phyloP scores from a whole-genome alignment of 2,113 vertebrate species.

The Nibea coibor region DNA sequence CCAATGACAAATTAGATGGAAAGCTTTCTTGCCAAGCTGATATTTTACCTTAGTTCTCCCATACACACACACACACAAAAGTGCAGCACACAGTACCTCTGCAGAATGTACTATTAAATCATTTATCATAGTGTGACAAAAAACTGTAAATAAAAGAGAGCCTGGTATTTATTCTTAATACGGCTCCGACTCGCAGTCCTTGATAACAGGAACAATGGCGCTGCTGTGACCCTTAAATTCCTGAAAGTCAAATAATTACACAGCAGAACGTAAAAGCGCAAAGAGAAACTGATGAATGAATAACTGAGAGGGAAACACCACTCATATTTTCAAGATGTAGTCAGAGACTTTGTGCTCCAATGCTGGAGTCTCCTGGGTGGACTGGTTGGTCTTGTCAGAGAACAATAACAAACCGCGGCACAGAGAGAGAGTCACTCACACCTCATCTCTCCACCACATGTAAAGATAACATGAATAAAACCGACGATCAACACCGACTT shows the following conservation, averaged over 20 bases:
- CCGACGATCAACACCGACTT: no score
- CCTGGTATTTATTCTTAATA: neutral
- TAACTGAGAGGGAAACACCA: neutral
- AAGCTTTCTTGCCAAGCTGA: slow-evolving; percentile 36
- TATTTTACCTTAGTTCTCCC: slow-evolving; percentile 21
- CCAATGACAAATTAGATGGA: slow-evolving; percentile 55
- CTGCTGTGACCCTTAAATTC: slow-evolving; percentile 19
- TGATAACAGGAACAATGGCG: slow-evolving; percentile 54
- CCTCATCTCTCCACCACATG: neutral
- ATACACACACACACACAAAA: slow-evolving; percentile 8
- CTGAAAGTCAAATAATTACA: slow-evolving; percentile 32
- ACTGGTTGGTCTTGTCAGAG: neutral
- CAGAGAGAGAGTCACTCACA: neutral
- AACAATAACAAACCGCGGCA: neutral
- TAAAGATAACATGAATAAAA: no score
- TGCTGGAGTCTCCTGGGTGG: slow-evolving; percentile 47
- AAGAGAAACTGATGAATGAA: neutral
- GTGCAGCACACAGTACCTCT: neutral
- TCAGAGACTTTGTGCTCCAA: slow-evolving; percentile 4
- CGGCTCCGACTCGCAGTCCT: slow-evolving; percentile 4
- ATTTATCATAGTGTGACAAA: slow-evolving; percentile 20
- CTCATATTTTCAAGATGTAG: neutral
- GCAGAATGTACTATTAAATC: slow-evolving; percentile 32
- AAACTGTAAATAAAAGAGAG: slow-evolving; percentile 28
- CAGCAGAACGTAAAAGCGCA: neutral